A percentile compares a stretch with the other conserved stretches of the same genome.
Evolutionary conservation across 2,113 vertebrate genomes (phyloP).

Genomic region (Amazona vittata): DNA sequence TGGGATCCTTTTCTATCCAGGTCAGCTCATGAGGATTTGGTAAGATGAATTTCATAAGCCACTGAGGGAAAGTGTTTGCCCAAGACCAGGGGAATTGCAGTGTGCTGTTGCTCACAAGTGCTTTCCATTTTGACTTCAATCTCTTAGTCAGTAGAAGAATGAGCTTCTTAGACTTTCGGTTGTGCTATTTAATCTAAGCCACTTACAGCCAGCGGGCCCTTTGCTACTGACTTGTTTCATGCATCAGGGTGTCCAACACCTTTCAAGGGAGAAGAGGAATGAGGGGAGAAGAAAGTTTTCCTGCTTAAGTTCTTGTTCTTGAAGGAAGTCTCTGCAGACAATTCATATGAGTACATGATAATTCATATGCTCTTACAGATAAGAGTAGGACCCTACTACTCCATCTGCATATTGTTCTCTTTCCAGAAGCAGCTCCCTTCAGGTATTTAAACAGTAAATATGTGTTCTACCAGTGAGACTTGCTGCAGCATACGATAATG

Average conservation of each 20-base stretch:
- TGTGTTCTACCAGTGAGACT: background rate
- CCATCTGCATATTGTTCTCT: background rate
- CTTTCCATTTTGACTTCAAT: background rate
- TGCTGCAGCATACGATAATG: background rate
- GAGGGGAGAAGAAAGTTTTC: background rate
- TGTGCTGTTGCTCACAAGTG: background rate
- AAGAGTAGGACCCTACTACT: background rate
- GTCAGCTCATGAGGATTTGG: slow-evolving; percentile 25
- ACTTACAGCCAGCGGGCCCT: background rate
- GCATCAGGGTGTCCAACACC: background rate
- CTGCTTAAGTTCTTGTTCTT: background rate
- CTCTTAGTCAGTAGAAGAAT: background rate
- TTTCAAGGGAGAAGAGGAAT: background rate
- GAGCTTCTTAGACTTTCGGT: background rate
- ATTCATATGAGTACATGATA: background rate
- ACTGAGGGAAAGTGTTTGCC: background rate
- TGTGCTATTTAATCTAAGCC: background rate
- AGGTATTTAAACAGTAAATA: background rate
- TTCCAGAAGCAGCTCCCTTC: background rate
- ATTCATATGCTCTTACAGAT: background rate
- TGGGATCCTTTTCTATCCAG: slow-evolving; percentile 47
- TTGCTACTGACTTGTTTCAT: background rate
- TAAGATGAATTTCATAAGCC: slow-evolving; percentile 39
- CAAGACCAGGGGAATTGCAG: background rate
- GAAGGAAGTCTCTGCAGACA: background rate